Base-by-base conservation (phyloP, 2,797 vertebrate species). In the Myripristis jacobus region DNA sequence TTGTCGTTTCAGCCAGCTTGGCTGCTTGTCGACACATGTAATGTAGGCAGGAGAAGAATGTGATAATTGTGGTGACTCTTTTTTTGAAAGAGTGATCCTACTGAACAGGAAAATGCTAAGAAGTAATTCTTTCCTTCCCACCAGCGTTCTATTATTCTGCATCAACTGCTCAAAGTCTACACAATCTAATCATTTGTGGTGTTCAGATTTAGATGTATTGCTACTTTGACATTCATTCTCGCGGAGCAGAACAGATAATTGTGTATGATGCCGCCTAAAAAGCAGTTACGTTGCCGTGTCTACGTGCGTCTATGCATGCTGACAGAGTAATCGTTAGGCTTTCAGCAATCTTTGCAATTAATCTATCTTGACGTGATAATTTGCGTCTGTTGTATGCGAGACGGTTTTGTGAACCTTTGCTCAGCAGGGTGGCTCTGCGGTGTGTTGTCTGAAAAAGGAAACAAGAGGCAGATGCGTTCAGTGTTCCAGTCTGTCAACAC, bases 341-440 rank as follows among this genome's bases (percentile, higher is more conserved):
- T 78, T 81, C 83, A 66, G 72, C 60, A 74, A 89, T 90, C 84
- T 84, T 82, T 87, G 85, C 87, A 83, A 92, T 93, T 92, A 93
- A 94, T 92, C 87, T 90, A 84, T 89, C 89, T 88, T 91, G 92
- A 92, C 91, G 56, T 84, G 83, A 90, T 91, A 72, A 92, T 93
- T 91, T 93, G 81, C 79, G 74, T 89, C 79, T 81, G 70, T 86
- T 93, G 87, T 88, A 87, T 92, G 89, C 79, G 78, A 91, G 86
- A 76, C 79, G 81, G 88, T 91, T 89, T 85, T 80, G 82, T 82
- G 86, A 91, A 93, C 88, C 85, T 91, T 89, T 82, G 78, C 87
- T 81, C 87, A 76, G 93, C 73, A 51, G 88, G 87, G 78, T 79
- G 79, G 87, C 81, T 38, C 60, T 41, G 51, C 27, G 67, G 68